Percentiles rank a stretch among this genome's conserved stretches.
Evolutionary conservation across 1,140 invertebrate genomes (phyloP).

Genomic region (Pygmarrhopalites habei): DNA sequence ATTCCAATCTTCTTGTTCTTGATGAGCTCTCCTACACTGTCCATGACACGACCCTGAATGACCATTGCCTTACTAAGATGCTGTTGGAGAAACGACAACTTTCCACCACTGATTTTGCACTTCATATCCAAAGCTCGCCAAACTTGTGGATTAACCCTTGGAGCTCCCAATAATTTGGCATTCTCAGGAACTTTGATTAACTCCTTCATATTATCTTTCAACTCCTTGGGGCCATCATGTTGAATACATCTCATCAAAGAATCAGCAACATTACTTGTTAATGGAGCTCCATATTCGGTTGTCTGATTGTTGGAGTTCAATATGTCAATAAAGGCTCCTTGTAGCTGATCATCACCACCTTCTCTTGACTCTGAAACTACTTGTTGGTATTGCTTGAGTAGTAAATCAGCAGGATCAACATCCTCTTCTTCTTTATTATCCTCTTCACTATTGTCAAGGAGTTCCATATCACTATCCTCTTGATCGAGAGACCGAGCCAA

Average conservation of each 20-base stretch:
- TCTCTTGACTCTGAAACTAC: no score
- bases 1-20: not conserved
- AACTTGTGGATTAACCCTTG: slow-evolving; percentile 20
- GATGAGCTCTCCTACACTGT: slow-evolving; percentile 1
- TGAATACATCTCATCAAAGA: not conserved
- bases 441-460: no score
- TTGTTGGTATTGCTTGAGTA: no score
- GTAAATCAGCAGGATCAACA: no score
- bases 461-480: no score
- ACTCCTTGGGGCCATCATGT: not conserved
- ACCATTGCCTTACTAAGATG: not conserved
- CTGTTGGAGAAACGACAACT: not conserved
- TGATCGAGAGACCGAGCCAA: no score
- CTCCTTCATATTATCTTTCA: not conserved
- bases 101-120: not conserved
- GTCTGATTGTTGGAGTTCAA: not conserved
- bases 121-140: slow-evolving; percentile 9
- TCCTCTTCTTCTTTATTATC: no score
- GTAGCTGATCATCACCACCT: not conserved
- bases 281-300: not conserved
- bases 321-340: not conserved
- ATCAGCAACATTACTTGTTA: not conserved
- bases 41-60: not conserved
- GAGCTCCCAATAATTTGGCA: slow-evolving; percentile 4
- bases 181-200: slow-evolving; percentile 10